Conservation (phyloP, 2,797 vertebrate genomes). For the Crossoptilon crossoptilon region DNA sequence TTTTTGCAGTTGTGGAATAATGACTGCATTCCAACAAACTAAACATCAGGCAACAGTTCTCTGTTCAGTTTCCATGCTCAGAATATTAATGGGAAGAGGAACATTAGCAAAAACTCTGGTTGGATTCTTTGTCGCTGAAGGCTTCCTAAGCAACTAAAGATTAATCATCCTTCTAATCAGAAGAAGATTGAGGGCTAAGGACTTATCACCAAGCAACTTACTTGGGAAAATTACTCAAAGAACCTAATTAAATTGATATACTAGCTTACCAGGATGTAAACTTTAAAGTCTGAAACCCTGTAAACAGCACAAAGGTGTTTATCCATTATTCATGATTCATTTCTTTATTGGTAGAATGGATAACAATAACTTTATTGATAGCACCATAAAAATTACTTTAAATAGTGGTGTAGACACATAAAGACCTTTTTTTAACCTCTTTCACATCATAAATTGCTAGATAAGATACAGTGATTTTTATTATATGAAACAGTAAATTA, state of each 20-base stretch:
- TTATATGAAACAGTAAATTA: constrained; percentile 45
- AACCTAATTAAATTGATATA: constrained; percentile 72
- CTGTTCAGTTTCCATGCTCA: constrained; percentile 33
- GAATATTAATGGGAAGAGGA: constrained; percentile 50
- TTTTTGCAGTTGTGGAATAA: constrained; percentile 54
- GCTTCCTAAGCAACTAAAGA: constrained; percentile 51
- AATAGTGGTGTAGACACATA: constrained; percentile 49
- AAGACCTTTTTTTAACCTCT: constrained; percentile 21
- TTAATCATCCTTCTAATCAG: constrained; percentile 71
- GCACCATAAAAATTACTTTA: constrained; percentile 66
- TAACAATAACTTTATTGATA: constrained; percentile 53
- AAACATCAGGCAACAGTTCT: constrained; percentile 34
- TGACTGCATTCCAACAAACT: constrained; percentile 49
- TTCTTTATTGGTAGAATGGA: constrained; percentile 37
- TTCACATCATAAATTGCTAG: constrained; percentile 56
- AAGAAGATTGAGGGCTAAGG: constrained; percentile 67
- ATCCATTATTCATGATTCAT: constrained; percentile 46
- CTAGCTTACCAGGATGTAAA: constrained; percentile 50
- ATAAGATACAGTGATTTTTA: constrained; percentile 41
- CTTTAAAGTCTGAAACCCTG: constrained; percentile 51
- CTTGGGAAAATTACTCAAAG: constrained; percentile 70
- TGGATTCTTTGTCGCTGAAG: constrained; percentile 10
- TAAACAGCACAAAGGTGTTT: constrained; percentile 60
- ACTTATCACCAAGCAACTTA: constrained; percentile 64
- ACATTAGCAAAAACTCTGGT: constrained; percentile 12